Evolutionary conservation across 2,113 vertebrate species (phyloP).

Genomic region (Riparia riparia): DNA sequence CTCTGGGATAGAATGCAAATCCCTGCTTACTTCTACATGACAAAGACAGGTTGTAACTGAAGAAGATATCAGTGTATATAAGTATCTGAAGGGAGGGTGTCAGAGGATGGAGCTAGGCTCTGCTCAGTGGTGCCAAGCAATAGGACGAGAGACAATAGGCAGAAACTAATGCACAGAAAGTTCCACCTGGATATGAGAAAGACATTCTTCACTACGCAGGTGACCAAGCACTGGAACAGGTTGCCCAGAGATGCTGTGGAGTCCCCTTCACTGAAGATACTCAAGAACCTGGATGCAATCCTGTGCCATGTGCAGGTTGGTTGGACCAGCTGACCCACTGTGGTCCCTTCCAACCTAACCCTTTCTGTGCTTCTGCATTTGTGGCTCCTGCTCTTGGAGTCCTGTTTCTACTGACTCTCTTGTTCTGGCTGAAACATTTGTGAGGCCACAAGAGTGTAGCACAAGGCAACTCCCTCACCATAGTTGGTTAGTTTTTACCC

Average conservation of each 20-base stretch:
- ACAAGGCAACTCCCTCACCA: not conserved
- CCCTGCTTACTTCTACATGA: not conserved
- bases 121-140: not conserved
- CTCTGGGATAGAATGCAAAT: not conserved
- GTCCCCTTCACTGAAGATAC: not conserved
- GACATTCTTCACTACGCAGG: not conserved
- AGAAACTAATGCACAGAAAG: not conserved
- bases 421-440: not conserved
- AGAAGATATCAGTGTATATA: not conserved
- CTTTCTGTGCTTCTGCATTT: not conserved
- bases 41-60: not conserved
- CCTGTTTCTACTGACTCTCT: not conserved
- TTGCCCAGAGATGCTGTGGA: not conserved
- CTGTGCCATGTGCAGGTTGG: not conserved
- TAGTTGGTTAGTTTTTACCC: not conserved
- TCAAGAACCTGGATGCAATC: not conserved
- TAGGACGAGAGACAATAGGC: not conserved
- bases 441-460: not conserved
- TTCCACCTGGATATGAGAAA: not conserved
- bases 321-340: not conserved
- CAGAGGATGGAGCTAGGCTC: not conserved
- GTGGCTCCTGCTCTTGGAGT: not conserved
- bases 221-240: not conserved
- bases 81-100: not conserved
- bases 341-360: not conserved